Conservation (phyloP, 2,888 invertebrate species). For the Nasonia oneida region DNA sequence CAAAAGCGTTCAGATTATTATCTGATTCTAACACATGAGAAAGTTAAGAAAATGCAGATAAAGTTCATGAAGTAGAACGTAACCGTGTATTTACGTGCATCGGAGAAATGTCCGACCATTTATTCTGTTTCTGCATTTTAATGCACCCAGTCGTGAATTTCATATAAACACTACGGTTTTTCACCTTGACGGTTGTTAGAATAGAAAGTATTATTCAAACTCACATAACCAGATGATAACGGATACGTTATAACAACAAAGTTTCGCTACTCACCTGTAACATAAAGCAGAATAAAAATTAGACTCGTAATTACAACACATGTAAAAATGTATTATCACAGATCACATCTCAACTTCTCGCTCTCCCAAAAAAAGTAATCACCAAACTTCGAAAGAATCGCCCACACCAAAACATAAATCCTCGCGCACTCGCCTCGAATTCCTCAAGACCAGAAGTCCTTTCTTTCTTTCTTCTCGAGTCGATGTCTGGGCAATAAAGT, state of each 20-base stretch:
- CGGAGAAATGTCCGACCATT: slow-evolving; percentile 22
- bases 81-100: slow-evolving; percentile 8
- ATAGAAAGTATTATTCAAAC: not conserved
- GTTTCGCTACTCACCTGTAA: slow-evolving; percentile 49
- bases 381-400: not conserved
- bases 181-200: not conserved
- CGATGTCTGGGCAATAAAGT: slow-evolving; percentile 38
- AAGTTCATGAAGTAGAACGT: slow-evolving; percentile 51
- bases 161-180: not conserved
- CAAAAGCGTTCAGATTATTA: slow-evolving; percentile 22
- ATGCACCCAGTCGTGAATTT: not conserved
- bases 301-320: not conserved
- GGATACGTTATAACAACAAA: not conserved
- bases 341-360: no score
- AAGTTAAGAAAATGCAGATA: slow-evolving; percentile 46
- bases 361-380: not conserved
- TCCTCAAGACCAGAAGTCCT: not conserved
- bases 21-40: slow-evolving; percentile 39
- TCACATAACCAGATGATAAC: slow-evolving; percentile 17
- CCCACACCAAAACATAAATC: not conserved
- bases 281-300: slow-evolving; percentile 16
- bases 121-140: slow-evolving; percentile 10
- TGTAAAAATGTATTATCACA: not conserved
- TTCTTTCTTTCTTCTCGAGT: not conserved
- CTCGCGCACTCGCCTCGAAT: not conserved